Conservation (phyloP, 1,140 invertebrate species). For the Lasaia peninsularis region DNA sequence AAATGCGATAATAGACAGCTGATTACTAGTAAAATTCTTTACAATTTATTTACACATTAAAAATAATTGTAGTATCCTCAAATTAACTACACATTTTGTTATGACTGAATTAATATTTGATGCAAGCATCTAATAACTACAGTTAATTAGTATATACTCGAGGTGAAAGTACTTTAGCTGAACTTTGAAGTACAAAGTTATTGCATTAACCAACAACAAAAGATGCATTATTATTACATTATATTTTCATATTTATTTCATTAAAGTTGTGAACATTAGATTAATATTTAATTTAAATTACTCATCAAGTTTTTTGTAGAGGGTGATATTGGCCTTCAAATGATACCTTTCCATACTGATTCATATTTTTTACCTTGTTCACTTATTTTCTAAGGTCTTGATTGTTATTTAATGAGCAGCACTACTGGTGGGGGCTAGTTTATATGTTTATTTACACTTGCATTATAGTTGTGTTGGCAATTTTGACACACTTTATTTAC, state of each 20-base stretch:
- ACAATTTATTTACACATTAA: neutral
- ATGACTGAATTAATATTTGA: neutral
- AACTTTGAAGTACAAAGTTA: neutral
- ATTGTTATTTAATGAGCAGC: no score
- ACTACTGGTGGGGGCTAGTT: no score
- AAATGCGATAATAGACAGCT: constrained; percentile 12
- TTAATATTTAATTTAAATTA: no score
- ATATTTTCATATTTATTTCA: neutral
- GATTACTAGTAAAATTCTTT: neutral
- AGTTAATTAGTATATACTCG: neutral
- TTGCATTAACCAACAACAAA: neutral
- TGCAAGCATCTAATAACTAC: neutral
- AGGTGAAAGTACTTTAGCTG: constrained; percentile 9
- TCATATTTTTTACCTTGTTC: no score
- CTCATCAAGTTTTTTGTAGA: no score
- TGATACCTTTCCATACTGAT: no score
- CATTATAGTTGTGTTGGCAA: no score
- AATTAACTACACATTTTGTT: neutral
- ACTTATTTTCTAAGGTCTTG: no score
- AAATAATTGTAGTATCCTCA: neutral
- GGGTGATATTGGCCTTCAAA: no score
- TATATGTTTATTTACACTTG: no score
- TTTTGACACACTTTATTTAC: no score
- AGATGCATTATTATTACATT: neutral
- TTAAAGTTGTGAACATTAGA: neutral